phyloP scores from a whole-genome alignment of 2,888 invertebrate genomes.

The Orchesellides sinensis region DNA sequence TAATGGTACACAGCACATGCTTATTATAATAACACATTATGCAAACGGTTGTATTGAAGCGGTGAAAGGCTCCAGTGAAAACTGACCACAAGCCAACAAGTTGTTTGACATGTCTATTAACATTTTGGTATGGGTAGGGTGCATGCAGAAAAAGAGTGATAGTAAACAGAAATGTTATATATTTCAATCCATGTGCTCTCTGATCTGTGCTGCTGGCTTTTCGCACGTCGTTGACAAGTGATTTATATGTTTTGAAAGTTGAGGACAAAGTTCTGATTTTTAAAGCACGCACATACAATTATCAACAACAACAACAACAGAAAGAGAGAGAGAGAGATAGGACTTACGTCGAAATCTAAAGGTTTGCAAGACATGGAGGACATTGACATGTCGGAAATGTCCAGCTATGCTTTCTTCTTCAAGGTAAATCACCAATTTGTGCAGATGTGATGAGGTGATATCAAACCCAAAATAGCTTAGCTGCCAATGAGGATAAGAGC shows the following conservation, averaged over 20 bases:
- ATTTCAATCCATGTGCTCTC: background rate
- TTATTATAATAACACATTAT: no score
- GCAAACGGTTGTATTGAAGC: no score
- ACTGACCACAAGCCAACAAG: no score
- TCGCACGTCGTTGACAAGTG: no score
- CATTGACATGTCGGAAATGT: conserved; percentile 53
- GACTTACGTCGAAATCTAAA: conserved; percentile 52
- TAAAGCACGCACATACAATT: no score
- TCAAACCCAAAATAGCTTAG: background rate
- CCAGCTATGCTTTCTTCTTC: conserved; percentile 37
- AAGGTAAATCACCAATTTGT: conserved; percentile 22
- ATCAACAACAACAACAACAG: background rate
- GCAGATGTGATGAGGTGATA: background rate
- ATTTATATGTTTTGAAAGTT: conserved; percentile 26
- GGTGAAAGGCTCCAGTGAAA: no score
- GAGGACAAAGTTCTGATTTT: conserved; percentile 36
- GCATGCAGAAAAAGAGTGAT: no score
- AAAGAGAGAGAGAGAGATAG: background rate
- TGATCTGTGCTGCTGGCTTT: no score
- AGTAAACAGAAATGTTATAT: no score
- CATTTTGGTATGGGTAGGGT: no score
- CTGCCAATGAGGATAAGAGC: background rate
- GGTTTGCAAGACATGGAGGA: conserved; percentile 49
- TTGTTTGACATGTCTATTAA: no score
- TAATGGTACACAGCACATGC: no score